Conservation (phyloP, 1,140 invertebrate species). For the Drosophila micromelanica region DNA sequence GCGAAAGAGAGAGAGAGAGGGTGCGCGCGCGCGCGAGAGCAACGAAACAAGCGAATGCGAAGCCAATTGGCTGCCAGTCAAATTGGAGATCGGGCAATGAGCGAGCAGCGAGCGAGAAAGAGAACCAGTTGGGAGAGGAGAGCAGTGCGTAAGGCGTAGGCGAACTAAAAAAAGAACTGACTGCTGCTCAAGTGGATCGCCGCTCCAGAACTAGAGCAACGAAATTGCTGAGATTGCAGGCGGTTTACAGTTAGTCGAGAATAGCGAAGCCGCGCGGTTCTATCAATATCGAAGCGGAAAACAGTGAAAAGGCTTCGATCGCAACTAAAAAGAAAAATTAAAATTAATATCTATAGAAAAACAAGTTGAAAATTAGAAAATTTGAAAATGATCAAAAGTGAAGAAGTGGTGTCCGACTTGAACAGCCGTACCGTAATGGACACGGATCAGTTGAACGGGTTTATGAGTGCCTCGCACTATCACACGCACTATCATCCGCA, state of each 20-base stretch:
- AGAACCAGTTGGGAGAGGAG: not conserved
- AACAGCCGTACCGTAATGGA: constrained; percentile 53
- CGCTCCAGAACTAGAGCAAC: constrained; percentile 29
- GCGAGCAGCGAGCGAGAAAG: not conserved
- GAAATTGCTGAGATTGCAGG: constrained; percentile 24
- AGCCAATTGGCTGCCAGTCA: constrained; percentile 42
- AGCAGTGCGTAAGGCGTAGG: constrained; percentile 51
- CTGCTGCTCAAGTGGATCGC: constrained; percentile 44
- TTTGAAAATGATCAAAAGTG: constrained; percentile 76
- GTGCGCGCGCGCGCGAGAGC: not conserved
- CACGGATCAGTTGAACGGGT: constrained; percentile 56
- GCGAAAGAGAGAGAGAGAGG: constrained; percentile 12
- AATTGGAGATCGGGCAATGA: constrained; percentile 2
- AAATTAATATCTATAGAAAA: constrained; percentile 13
- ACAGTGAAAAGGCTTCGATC: constrained; percentile 11
- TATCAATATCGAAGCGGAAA: constrained; percentile 21
- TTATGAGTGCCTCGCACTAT: constrained; percentile 37
- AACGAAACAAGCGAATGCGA: not conserved
- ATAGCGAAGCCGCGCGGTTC: constrained; percentile 63
- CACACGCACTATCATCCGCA: constrained; percentile 36
- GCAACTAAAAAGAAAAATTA: constrained; percentile 2
- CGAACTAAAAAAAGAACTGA: constrained; percentile 71
- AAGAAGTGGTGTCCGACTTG: constrained; percentile 67
- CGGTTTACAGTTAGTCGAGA: constrained; percentile 65
- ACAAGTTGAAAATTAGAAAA: constrained; percentile 38